Base-by-base conservation (phyloP, 1,140 invertebrate genomes). In the Triops longicaudatus region DNA sequence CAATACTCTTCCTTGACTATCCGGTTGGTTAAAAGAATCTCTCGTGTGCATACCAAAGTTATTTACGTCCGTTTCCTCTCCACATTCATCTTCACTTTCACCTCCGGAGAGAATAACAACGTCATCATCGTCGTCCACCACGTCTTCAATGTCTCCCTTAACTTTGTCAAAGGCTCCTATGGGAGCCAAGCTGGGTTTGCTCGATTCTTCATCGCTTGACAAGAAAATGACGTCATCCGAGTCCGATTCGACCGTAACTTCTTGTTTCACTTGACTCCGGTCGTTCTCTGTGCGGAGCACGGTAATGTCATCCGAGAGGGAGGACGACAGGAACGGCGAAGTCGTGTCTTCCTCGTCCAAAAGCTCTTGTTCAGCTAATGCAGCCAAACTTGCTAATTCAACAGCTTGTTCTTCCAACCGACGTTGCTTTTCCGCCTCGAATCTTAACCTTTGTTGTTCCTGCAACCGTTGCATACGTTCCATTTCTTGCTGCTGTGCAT, bases 401-500 rank as follows among this genome's bases (percentile, higher is more conserved):
- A 89, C 81, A 89, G 88, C 81, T 94, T 93, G 92, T 81, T 93
- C 92, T 82, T 93, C 92, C 31, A 94, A 91, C n/a, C 92, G 86
- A 17, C 90, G 87, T 73, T 94, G 85, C 82, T 80, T 80, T 31
- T 63, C 27, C 22, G 72, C 63, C 73, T 81, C 79, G n/a, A 42
- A 22, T 26, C 42, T 41, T 73, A 80, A 75, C 22, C 78, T 77
- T 72, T 78, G 79, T 41, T 81, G 80, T 27, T 80, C 80, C 17
- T 79, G 80, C 14, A 87, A 77, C 50, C 87, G 81, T 74, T 83
- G 81, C 77, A 85, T 83, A 72, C 96, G 87, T 82, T 97, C 95
- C 80, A 92, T 91, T 85, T 98, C 96, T 83, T 96, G 94, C 42
- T 93, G 87, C 83, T 98, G 95, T 2, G 96, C 96, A 27, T 90